These are phyloP conservation scores for Oncorhynchus nerka DNA, from an alignment of 2,113 vertebrate species.

Conservation along the genomic window DNA sequence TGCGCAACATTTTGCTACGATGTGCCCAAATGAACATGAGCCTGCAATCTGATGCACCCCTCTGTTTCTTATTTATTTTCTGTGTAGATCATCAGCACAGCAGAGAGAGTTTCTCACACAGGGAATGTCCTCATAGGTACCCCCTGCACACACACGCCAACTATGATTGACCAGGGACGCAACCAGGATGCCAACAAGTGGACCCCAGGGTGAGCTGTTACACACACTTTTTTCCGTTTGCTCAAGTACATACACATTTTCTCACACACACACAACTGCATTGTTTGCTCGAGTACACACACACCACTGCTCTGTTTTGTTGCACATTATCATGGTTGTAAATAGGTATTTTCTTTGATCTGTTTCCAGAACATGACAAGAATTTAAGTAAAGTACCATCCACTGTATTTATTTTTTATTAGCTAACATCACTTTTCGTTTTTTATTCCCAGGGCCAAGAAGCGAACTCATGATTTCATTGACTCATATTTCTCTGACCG, in stretches of 20 bases:
- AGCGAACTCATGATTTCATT: conserved; percentile 81
- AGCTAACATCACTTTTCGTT: background rate
- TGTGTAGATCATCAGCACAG: conserved; percentile 83
- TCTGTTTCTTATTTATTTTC: conserved; percentile 19
- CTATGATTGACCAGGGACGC: conserved; percentile 83
- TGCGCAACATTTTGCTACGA: too few species aligned
- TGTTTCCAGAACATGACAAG: background rate
- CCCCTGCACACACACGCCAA: conserved; percentile 73
- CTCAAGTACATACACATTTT: too few species aligned
- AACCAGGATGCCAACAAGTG: conserved; percentile 76
- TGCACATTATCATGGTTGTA: background rate
- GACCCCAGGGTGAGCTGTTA: conserved; percentile 76
- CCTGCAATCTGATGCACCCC: background rate
- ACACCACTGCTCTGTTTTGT: background rate
- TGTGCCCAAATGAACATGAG: too few species aligned
- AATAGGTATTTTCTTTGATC: background rate
- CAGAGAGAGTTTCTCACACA: conserved; percentile 78
- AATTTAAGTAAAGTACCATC: background rate
- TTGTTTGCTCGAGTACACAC: background rate
- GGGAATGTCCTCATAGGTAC: conserved; percentile 81
- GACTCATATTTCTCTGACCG: conserved; percentile 84
- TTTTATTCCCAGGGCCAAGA: conserved; percentile 75
- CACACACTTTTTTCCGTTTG: background rate
- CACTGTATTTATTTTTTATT: background rate
- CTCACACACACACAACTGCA: too few species aligned